Conservation (phyloP, 2,797 vertebrate species). For the Tokudaia muenninki region DNA sequence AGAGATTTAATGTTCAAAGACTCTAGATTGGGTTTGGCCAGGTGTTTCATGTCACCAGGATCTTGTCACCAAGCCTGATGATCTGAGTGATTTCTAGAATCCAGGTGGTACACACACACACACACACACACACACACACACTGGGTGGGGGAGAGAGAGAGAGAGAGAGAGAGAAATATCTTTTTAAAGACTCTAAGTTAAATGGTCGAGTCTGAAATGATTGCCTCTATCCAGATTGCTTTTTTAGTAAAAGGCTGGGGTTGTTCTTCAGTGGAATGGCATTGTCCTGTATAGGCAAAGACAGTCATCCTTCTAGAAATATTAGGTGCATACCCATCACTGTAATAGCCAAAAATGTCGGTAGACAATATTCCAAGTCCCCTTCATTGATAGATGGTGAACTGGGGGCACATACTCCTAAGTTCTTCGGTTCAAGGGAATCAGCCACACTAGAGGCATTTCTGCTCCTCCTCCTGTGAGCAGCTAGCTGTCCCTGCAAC, state of each 20-base stretch:
- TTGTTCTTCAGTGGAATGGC: not conserved
- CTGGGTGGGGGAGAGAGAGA: no score
- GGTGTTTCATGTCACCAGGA: not conserved
- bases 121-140: not conserved
- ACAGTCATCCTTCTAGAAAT: not conserved
- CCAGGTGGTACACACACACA: not conserved
- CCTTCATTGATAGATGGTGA: not conserved
- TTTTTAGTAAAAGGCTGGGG: not conserved
- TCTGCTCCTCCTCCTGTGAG: not conserved
- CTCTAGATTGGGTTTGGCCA: not conserved
- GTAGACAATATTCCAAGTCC: not conserved
- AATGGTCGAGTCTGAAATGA: not conserved
- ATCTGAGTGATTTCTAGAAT: not conserved
- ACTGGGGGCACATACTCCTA: not conserved
- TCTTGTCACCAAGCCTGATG: not conserved
- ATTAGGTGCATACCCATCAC: not conserved
- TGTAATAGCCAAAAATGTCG: not conserved
- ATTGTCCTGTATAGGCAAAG: not conserved
- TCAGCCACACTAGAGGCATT: not conserved
- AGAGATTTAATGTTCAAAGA: not conserved
- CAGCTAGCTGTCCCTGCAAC: not conserved
- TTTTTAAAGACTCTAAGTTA: not conserved
- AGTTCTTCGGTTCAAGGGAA: not conserved
- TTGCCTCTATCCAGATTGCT: not conserved
- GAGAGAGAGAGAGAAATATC: not conserved